Evolutionary conservation across 2,113 vertebrate species (phyloP).

Genomic region (Malurus melanocephalus): DNA sequence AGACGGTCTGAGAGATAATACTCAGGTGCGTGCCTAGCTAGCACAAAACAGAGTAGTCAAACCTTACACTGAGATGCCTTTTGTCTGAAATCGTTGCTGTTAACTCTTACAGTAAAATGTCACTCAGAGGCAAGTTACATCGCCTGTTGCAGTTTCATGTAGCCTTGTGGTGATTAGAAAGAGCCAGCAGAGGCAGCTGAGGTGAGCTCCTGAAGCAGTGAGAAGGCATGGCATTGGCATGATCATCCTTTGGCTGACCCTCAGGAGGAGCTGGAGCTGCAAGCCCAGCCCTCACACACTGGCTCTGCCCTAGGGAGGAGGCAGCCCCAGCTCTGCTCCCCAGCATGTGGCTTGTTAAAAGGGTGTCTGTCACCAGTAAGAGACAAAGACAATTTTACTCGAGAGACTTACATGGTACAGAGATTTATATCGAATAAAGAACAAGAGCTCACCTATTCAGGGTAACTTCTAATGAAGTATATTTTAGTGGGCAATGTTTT

Average conservation of each 20-base stretch:
- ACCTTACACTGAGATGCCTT: neutral
- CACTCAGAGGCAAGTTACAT: neutral
- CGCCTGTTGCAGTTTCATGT: accelerated
- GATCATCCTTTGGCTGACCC: neutral
- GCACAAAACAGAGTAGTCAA: neutral
- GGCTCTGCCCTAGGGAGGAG: neutral
- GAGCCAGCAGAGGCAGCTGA: neutral
- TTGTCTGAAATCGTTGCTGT: neutral
- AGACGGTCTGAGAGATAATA: neutral
- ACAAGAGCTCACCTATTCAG: neutral
- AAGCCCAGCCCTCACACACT: accelerated
- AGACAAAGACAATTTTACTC: neutral
- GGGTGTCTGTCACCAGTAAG: neutral
- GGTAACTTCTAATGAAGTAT: neutral
- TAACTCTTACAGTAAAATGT: neutral
- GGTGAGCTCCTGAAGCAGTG: neutral
- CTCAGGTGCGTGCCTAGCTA: neutral
- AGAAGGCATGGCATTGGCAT: neutral
- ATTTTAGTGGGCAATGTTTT: neutral
- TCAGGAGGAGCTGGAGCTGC: neutral
- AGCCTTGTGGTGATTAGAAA: neutral
- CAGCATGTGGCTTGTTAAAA: neutral
- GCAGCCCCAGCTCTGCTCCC: neutral
- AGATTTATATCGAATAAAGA: neutral
- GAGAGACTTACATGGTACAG: neutral